Evolutionary conservation across 1,140 invertebrate genomes (phyloP), one percentile per base, ranked within the genome.

Genomic region (Pachyrhynchus sulphureomaculatus): DNA sequence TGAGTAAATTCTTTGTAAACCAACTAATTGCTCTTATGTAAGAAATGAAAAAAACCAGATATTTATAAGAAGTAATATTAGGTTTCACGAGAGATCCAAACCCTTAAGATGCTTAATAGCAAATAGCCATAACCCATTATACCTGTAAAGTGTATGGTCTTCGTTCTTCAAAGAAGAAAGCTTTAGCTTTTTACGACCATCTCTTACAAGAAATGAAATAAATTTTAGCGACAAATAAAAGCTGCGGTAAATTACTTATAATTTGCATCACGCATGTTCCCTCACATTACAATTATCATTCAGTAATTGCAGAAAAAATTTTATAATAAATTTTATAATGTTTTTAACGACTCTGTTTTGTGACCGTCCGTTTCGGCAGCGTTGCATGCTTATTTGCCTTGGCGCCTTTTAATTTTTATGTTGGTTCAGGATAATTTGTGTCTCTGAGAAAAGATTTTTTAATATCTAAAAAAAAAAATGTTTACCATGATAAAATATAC

Each of bases 181-280:
- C n/a, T n/a, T n/a, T 44, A n/a, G 17, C 23, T 23, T 55, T 55
- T 55, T 55, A 55, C 53, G 53, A 55, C 15, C 39, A 15, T 33
- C 23, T n/a, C 17, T 45, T 55, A 17, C 41, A 4, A 44, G 53
- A 55, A 55, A 55, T 0, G 29, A 45, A 44, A 55, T 55, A 55
- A 55, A 55, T 10, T 32, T 44, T 33, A 33, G 39, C 39, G 41
- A 29, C 53, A 45, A 41, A 41, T 54, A 54, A 54, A 51, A 54
- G 49, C 24, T 15, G 18, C 55, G 44, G 44, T 39, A 57, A 57
- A 57, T 57, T 39, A 17, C 42, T 48, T 47, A 48, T 57, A 57
- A 57, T 57, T 48, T 57, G 55, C 55, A 55, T 55, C 18, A 55
- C 53, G 42, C 41, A 55, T 55, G 53, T 55, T 23, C 29, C 24